Conservation (phyloP, 2,113 vertebrate genomes). For the Hiodon alosoides region DNA sequence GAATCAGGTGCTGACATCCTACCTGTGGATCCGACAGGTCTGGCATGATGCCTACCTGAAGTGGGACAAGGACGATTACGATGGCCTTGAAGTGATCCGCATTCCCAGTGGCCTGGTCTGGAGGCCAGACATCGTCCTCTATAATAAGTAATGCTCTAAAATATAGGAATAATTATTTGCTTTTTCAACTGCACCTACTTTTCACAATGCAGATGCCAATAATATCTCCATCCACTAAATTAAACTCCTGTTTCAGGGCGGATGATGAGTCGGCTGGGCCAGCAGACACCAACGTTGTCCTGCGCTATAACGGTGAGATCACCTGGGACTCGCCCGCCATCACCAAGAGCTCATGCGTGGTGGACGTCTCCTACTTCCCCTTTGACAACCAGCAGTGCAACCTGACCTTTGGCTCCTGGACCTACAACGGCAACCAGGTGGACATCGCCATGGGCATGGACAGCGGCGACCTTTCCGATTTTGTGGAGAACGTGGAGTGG, state of each 20-base stretch:
- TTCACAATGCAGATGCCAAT: not conserved
- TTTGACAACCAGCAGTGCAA: slow-evolving; percentile 93
- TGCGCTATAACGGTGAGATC: slow-evolving; percentile 87
- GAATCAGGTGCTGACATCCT: slow-evolving; percentile 91
- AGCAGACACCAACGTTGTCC: slow-evolving; percentile 86
- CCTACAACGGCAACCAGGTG: slow-evolving; percentile 94
- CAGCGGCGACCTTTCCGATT: slow-evolving; percentile 88
- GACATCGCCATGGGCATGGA: slow-evolving; percentile 79
- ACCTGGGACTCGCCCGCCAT: slow-evolving; percentile 94
- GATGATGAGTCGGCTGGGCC: slow-evolving; percentile 84
- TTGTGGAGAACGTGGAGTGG: slow-evolving; percentile 96
- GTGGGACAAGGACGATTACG: slow-evolving; percentile 90
- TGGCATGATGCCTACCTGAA: slow-evolving; percentile 86
- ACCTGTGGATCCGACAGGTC: slow-evolving; percentile 90
- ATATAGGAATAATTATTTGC: not conserved
- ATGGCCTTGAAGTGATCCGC: slow-evolving; percentile 88
- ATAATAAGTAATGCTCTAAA: slow-evolving; percentile 78
- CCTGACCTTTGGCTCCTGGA: slow-evolving; percentile 97
- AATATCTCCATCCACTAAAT: not conserved
- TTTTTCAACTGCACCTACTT: not conserved
- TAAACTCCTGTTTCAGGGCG: slow-evolving; percentile 63
- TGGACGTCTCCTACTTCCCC: slow-evolving; percentile 93
- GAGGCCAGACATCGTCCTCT: slow-evolving; percentile 94
- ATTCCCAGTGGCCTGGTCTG: slow-evolving; percentile 90
- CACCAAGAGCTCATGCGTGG: slow-evolving; percentile 92